Evolutionary conservation across 2,797 vertebrate species (phyloP).

Genomic region (Phrynocephalus forsythii): DNA sequence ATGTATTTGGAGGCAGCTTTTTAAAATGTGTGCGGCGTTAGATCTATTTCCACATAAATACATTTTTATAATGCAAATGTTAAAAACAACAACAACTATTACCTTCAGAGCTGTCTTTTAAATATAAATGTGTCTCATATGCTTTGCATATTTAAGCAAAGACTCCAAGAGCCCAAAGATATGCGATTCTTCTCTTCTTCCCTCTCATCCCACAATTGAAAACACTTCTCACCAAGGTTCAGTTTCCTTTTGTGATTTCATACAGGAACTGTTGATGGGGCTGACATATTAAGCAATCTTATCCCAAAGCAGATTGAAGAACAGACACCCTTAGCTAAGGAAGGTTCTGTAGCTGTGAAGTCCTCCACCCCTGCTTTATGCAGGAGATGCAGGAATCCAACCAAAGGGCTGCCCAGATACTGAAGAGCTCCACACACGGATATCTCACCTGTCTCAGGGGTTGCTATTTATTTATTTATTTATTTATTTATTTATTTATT

Average conservation of each 20-base stretch:
- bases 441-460: too few relatives aligned
- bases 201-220: neutral
- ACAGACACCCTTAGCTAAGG: neutral
- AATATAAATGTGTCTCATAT: slow-evolving; percentile 52
- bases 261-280: neutral
- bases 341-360: neutral
- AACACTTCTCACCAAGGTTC: neutral
- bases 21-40: slow-evolving; percentile 57
- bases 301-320: neutral
- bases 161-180: slow-evolving; percentile 37
- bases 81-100: slow-evolving; percentile 55
- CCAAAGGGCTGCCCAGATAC: too few relatives aligned
- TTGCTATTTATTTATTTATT: too few relatives aligned
- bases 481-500: too few relatives aligned
- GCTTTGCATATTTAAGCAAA: slow-evolving; percentile 51
- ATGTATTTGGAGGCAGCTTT: slow-evolving; percentile 63
- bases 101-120: slow-evolving; percentile 43
- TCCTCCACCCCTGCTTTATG: neutral
- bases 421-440: too few relatives aligned
- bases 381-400: neutral
- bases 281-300: neutral
- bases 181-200: slow-evolving; percentile 1
- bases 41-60: slow-evolving; percentile 68
- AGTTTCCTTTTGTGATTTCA: neutral
- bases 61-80: slow-evolving; percentile 60